Evolutionary conservation across 2,797 vertebrate genomes (phyloP).

Genomic region (Phrynocephalus forsythii): DNA sequence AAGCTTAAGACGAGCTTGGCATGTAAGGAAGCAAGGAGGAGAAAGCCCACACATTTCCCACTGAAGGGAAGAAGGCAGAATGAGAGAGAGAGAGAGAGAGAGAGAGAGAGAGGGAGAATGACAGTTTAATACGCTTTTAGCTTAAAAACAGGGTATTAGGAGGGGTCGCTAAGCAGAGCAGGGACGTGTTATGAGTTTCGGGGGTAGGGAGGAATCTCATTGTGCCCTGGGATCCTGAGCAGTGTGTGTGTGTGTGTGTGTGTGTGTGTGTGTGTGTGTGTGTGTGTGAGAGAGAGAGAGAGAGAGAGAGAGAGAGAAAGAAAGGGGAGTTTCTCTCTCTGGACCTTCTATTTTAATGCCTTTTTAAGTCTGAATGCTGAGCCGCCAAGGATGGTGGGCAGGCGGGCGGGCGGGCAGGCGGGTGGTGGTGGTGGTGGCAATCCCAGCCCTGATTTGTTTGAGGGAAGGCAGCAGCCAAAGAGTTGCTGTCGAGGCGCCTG

Average conservation of each 20-base stretch:
- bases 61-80: slow-evolving; percentile 41
- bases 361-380: slow-evolving; percentile 63
- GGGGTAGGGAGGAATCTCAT: slow-evolving; percentile 25
- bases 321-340: neutral
- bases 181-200: slow-evolving; percentile 30
- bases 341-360: slow-evolving; percentile 69
- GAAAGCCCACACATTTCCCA: slow-evolving; percentile 53
- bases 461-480: slow-evolving; percentile 10
- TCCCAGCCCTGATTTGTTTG: slow-evolving; percentile 40
- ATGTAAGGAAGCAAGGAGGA: slow-evolving; percentile 9
- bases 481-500: slow-evolving; percentile 55
- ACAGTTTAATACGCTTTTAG: slow-evolving; percentile 57
- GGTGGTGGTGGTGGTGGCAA: too few species aligned
- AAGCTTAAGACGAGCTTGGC: slow-evolving; percentile 24
- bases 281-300: too few species aligned
- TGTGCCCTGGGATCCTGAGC: slow-evolving; percentile 27
- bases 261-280: too few species aligned
- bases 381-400: slow-evolving; percentile 48
- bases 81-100: neutral
- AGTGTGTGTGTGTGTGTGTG: too few species aligned
- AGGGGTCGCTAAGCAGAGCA: slow-evolving; percentile 24
- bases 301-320: too few species aligned
- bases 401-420: neutral
- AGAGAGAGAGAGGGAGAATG: slow-evolving; percentile 35
- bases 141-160: slow-evolving; percentile 31